Evolutionary conservation across 2,888 invertebrate genomes (phyloP).

Genomic region (Phalera bucephala): DNA sequence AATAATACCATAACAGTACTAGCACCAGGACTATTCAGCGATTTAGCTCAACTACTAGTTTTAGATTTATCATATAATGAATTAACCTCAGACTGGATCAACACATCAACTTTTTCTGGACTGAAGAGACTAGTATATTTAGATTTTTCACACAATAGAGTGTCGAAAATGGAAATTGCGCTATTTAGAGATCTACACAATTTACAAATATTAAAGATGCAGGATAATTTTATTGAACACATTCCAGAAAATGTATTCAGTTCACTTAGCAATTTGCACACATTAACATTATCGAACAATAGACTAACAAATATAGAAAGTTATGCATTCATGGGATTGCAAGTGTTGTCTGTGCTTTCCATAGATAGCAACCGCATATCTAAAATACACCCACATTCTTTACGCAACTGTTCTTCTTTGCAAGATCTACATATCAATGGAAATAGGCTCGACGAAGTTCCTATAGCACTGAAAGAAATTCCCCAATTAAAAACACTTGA

Average conservation of each 20-base stretch:
- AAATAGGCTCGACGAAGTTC: constrained; percentile 89
- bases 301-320: constrained; percentile 89
- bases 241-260: constrained; percentile 91
- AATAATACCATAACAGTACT: constrained; percentile 92
- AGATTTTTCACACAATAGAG: constrained; percentile 89
- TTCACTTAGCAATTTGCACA: constrained; percentile 90
- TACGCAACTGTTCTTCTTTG: constrained; percentile 90
- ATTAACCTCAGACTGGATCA: constrained; percentile 92
- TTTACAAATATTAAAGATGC: constrained; percentile 90
- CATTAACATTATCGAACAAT: constrained; percentile 91
- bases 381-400: constrained; percentile 88
- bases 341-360: constrained; percentile 89
- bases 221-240: constrained; percentile 89
- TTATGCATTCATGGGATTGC: constrained; percentile 89
- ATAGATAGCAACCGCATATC: constrained; percentile 91
- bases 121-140: constrained; percentile 89
- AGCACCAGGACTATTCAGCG: constrained; percentile 90
- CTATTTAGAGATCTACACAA: constrained; percentile 91
- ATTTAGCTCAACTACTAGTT: constrained; percentile 88
- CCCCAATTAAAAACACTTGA: constrained; percentile 91
- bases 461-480: constrained; percentile 88
- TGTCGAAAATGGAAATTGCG: constrained; percentile 88
- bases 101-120: constrained; percentile 90
- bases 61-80: constrained; percentile 91
- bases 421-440: constrained; percentile 93